Base-by-base conservation (phyloP, 2,113 vertebrate genomes). In the Hyperoodon ampullatus region DNA sequence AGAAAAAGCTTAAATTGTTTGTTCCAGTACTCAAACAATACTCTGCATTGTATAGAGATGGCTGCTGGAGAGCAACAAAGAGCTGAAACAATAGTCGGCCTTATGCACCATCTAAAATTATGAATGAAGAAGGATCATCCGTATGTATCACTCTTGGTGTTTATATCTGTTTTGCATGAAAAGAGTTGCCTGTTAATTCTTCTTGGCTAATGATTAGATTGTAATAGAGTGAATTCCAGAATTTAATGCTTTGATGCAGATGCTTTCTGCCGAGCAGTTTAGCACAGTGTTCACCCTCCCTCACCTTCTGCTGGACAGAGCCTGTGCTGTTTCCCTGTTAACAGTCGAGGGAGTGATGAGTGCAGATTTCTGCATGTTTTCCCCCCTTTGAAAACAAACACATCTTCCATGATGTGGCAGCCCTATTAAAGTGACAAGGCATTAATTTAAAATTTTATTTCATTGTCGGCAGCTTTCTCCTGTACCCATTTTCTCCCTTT, bases 81-180 rank as follows among this genome's bases (percentile, higher is more conserved):
- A 95, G 65, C 97, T 90, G 81, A 23, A 97, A 97, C 98, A 97
- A 96, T 92, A 83, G 96, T 26, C 65, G 82, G 71, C 95, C 93
- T 98, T 98, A 84, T 97, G 88, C 39, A 33, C 60, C 80, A n/a
- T 88, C 98, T 97, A 72, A 97, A 97, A 96, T 96, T 98, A 92
- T 98, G 98, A 98, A 98, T 97, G 97, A 97, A 97, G 92, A 93
- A 95, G 93, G 95, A 93, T 97, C 95, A 94, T 97, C 97, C 97
- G 60, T 98, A 97, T 97, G 97, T 95, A 95, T 98, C 93, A 88
- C 85, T 44, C 89, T 97, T 96, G 88, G 19, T 81, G 89, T 97
- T 96, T 81, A 78, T 97, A 96, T 97, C 98, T 98, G 92, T 91
- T 98, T 97, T 98, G 96, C 98, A 98, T 98, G 97, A 97, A 98